A percentile compares a stretch with the other conserved stretches of the same genome.
phyloP scores from a whole-genome alignment of 1,140 invertebrate genomes.

The Formica exsecta region DNA sequence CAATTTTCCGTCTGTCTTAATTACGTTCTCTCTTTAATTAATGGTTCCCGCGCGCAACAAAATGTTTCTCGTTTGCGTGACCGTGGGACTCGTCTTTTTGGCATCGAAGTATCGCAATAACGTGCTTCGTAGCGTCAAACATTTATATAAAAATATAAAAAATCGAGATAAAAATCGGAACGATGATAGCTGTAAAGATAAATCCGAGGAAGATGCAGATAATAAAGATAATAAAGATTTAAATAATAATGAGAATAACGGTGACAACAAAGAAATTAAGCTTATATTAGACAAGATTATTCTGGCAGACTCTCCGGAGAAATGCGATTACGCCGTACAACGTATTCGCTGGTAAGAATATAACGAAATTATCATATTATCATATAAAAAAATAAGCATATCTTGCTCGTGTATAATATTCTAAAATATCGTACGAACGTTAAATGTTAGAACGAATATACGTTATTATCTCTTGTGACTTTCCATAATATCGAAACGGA shows the following conservation, averaged over 20 bases:
- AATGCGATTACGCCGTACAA: slow-evolving; percentile 84
- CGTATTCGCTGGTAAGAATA: slow-evolving; percentile 81
- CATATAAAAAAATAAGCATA: no score
- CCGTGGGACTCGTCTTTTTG: slow-evolving; percentile 82
- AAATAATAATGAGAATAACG: slow-evolving; percentile 45
- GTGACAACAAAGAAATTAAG: slow-evolving; percentile 70
- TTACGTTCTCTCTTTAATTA: slow-evolving; percentile 61
- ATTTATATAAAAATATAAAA: slow-evolving; percentile 79
- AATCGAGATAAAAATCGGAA: slow-evolving; percentile 54
- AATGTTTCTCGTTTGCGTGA: slow-evolving; percentile 83
- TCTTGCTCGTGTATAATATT: background rate
- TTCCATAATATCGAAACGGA: background rate
- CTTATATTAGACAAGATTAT: slow-evolving; percentile 81
- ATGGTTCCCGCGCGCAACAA: slow-evolving; percentile 77
- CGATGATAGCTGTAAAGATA: slow-evolving; percentile 37
- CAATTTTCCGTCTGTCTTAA: slow-evolving; percentile 41
- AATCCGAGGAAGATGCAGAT: slow-evolving; percentile 36
- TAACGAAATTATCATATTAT: background rate
- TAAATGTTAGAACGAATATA: background rate
- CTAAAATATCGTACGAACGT: background rate
- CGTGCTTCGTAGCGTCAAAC: slow-evolving; percentile 81
- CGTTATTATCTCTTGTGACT: background rate
- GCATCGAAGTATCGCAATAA: slow-evolving; percentile 85
- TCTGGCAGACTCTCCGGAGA: slow-evolving; percentile 83
- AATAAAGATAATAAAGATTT: slow-evolving; percentile 46